phyloP scores from a whole-genome alignment of 2,797 vertebrate genomes.

The Sphenodon punctatus region DNA sequence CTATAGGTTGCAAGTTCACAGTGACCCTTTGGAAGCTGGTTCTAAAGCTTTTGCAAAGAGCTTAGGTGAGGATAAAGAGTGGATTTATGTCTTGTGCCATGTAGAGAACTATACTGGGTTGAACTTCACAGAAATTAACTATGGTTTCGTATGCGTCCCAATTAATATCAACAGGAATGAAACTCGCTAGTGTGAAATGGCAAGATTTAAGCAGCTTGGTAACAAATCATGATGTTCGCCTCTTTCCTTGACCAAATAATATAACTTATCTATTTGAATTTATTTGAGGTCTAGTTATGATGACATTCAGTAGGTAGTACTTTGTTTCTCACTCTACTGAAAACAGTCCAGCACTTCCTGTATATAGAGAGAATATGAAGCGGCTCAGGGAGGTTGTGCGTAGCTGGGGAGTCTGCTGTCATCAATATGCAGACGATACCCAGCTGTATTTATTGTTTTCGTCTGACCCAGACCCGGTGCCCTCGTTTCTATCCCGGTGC shows the following conservation, averaged over 20 bases:
- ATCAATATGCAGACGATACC: too few relatives aligned
- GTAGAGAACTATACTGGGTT: too few relatives aligned
- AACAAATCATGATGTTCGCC: not conserved
- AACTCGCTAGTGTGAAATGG: not conserved
- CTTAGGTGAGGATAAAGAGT: not conserved
- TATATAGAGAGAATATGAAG: not conserved
- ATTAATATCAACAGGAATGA: not conserved
- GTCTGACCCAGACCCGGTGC: too few relatives aligned
- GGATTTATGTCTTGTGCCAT: not conserved
- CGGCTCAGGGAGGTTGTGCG: too few relatives aligned
- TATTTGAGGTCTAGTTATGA: not conserved
- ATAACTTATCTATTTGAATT: too few relatives aligned
- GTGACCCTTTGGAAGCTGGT: too few relatives aligned
- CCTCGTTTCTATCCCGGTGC: too few relatives aligned
- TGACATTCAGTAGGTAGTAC: rapidly evolving
- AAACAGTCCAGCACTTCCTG: not conserved
- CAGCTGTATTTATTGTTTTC: too few relatives aligned
- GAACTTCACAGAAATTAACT: too few relatives aligned
- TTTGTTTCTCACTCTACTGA: not conserved
- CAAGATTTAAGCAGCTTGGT: not conserved
- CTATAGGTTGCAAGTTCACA: too few relatives aligned
- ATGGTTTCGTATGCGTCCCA: not conserved
- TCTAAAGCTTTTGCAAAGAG: too few relatives aligned
- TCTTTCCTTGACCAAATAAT: not conserved
- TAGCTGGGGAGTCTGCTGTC: too few relatives aligned